Base-by-base conservation (phyloP, 2,888 invertebrate genomes). In the Drosophila anomelani region DNA sequence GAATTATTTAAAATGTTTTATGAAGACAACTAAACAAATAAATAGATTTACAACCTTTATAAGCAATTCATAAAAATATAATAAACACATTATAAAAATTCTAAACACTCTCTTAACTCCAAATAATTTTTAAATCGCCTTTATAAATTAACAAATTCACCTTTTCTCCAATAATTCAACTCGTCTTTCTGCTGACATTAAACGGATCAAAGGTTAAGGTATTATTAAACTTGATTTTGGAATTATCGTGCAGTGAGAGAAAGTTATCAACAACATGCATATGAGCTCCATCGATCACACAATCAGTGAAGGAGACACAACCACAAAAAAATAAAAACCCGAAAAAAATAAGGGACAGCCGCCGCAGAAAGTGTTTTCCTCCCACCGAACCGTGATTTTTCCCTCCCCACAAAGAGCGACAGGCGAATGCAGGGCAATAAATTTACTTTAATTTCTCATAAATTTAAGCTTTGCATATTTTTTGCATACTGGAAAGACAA, bases 371-470 rank as follows among this genome's bases (percentile, higher is more conserved):
- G 81, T 81, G 81, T 79, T 81, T 70, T 59, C 51, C 68, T 38
- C 17, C 61, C 60, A 56, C 34, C 64, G 17, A 57, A 73, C 80
- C 70, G 79, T 80, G 85, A 79, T 81, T 82, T 73, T 60, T 51
- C 7, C 26, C 57, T 38, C 55, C 43, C 38, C 55, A 26, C 43
- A 36, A 47, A 41, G 29, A 23, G 26, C 39, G 39, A 39, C 81
- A 74, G 62, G 72, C 53, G 79, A 85, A 79, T 76, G 82, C 83
- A 75, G 80, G 67, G 90, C 81, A 90, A 90, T 90, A 90, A 90
- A 90, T 90, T 91, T 88, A 81, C 78, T 88, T 90, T 90, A 90
- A 91, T 90, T 91, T 91, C 90, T 88, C 90, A 90, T 90, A 90
- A 90, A 90, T 90, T 90, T 90, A 69, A 75, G 80, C 86, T 89